Evolutionary conservation across 2,888 invertebrate genomes (phyloP), one percentile per base, ranked within the genome.

Genomic region (Pardosa pseudoannulata): DNA sequence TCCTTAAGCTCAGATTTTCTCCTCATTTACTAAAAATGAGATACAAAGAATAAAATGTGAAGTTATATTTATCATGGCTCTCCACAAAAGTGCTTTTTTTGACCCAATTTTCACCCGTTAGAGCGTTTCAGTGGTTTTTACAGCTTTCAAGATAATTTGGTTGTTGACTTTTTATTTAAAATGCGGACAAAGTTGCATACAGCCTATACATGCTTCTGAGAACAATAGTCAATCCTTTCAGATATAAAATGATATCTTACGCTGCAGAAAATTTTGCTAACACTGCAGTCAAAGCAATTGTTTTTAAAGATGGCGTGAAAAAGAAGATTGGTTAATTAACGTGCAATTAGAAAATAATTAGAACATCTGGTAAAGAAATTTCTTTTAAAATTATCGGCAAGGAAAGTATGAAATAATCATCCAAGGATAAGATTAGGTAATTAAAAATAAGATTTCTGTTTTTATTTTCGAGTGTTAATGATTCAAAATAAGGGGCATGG

Each of bases 271-370:
- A 31, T 67, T 67, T 67, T 32, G 19, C 36, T n/a, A 9, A 23
- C 19, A n/a, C 32, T n/a, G 23, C 36, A 32, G 31, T 67, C 1
- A 67, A n/a, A 31, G 36, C 32, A 67, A 67, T 67, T 67, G 67
- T 67, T 32, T 67, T 67, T 23, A 19, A 67, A 23, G 6, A 67
- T 19, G 19, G 67, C 32, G 7, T 32, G 19, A 67, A 67, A 67
- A 67, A 29, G 31, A 19, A 67, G 32, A 31, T 67, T 19, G 36
- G 67, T 36, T 67, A 67, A 67, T 67, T 67, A 67, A 31, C 67
- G 36, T 67, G 67, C 67, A 67, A n/a, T 67, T 67, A 67, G 67
- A n/a, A 23, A 19, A 23, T 32, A 31, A 67, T 32, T 67, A 67
- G 31, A 32, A 36, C 67, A 31, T 67, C 56, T 56, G 56, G 56